A percentile compares a stretch with the other conserved stretches of the same genome.
phyloP scores from a whole-genome alignment of 2,113 vertebrate species.

The Gulo gulo region DNA sequence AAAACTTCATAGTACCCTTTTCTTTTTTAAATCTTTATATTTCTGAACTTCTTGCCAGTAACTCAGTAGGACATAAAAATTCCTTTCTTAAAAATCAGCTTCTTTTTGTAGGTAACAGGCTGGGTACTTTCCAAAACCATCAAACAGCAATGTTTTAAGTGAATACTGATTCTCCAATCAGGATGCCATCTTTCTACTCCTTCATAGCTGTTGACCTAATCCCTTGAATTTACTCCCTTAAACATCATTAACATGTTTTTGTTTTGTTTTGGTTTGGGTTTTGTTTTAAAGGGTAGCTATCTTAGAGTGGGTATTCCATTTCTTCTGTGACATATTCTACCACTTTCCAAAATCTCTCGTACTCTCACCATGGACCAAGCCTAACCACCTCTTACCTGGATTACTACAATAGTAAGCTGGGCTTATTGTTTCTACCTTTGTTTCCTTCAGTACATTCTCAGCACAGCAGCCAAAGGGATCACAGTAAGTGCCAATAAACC shows the following conservation, averaged over 20 bases:
- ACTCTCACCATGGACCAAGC: neutral
- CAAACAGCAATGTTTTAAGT: neutral
- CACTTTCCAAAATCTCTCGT: neutral
- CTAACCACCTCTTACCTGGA: neutral
- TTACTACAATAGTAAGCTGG: neutral
- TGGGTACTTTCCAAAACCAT: neutral
- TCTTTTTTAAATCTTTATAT: neutral
- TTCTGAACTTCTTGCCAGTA: neutral
- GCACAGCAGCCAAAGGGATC: neutral
- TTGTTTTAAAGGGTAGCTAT: neutral
- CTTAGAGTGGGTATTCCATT: neutral
- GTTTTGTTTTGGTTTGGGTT: neutral
- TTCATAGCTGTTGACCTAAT: neutral
- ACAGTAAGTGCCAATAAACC: neutral
- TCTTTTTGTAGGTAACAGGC: neutral
- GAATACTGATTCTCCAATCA: neutral
- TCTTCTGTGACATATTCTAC: neutral
- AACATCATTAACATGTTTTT: too few relatives aligned
- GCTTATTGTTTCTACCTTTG: neutral
- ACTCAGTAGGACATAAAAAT: constrained; percentile 6
- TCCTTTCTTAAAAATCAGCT: neutral
- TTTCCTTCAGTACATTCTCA: neutral
- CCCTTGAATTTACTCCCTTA: neutral
- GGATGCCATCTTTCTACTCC: neutral
- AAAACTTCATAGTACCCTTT: neutral